Conservation (phyloP, 2,113 vertebrate genomes). For the Phoxinus phoxinus region DNA sequence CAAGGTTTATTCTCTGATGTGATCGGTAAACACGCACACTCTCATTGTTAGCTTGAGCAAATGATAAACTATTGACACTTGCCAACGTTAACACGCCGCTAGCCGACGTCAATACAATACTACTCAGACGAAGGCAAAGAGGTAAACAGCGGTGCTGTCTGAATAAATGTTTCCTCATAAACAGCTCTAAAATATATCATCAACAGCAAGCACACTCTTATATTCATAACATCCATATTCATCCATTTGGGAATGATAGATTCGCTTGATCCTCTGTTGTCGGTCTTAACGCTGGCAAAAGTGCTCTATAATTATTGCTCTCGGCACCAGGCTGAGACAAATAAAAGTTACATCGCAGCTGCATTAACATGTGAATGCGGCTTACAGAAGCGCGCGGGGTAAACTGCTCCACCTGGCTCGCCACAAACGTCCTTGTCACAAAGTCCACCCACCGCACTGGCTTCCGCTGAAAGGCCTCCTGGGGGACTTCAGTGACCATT, state of each 20-base stretch:
- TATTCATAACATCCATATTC: slow-evolving; percentile 46
- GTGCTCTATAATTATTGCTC: slow-evolving; percentile 60
- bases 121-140: not conserved
- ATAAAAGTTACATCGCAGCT: slow-evolving; percentile 78
- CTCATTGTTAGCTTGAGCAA: slow-evolving; percentile 33
- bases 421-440: slow-evolving; percentile 80
- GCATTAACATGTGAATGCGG: slow-evolving; percentile 82
- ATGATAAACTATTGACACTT: slow-evolving; percentile 22
- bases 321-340: slow-evolving; percentile 53
- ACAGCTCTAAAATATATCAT: slow-evolving; percentile 38
- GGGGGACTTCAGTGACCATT: slow-evolving; percentile 80
- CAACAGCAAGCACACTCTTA: slow-evolving; percentile 31
- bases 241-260: slow-evolving; percentile 37
- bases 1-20: not conserved
- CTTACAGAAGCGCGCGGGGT: slow-evolving; percentile 80
- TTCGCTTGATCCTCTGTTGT: slow-evolving; percentile 49
- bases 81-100: not conserved
- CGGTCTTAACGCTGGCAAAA: slow-evolving; percentile 52
- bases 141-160: slow-evolving; percentile 17
- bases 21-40: not conserved
- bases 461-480: slow-evolving; percentile 82
- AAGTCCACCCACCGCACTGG: slow-evolving; percentile 81
- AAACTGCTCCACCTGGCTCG: slow-evolving; percentile 80
- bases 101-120: slow-evolving; percentile 12
- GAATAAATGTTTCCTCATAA: slow-evolving; percentile 39